These are phyloP conservation scores for Campylorhamphus procurvoides DNA, from an alignment of 2,113 vertebrate genomes.

Conservation along the genomic window DNA sequence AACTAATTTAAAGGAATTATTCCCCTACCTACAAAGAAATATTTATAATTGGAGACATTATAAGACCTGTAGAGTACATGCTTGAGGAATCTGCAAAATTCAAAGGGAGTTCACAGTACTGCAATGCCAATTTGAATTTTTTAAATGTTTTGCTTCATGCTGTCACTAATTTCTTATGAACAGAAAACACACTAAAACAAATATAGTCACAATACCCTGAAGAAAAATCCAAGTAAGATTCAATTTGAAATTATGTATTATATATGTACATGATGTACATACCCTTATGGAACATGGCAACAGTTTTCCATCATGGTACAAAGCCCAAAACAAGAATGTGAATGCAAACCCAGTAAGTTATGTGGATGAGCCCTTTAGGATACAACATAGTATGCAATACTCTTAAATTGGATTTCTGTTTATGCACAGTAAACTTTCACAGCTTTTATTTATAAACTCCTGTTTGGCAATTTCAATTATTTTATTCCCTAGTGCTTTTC, in stretches of 20 bases:
- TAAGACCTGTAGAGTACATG: not conserved
- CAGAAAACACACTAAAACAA: not conserved
- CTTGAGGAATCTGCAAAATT: not conserved
- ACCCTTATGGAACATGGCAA: not conserved
- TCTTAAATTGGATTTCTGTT: not conserved
- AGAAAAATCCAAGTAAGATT: not conserved
- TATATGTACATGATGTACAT: not conserved
- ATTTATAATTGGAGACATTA: not conserved
- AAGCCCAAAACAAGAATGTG: not conserved
- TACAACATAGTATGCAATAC: not conserved
- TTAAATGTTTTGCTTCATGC: not conserved
- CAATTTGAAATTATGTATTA: not conserved
- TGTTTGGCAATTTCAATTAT: slow-evolving; percentile 1
- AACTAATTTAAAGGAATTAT: not conserved
- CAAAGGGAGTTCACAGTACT: not conserved
- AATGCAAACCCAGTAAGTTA: not conserved
- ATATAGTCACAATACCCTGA: not conserved
- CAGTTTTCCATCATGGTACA: not conserved
- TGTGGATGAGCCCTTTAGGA: not conserved
- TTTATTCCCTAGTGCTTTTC: not conserved
- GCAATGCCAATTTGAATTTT: not conserved
- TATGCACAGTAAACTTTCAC: not conserved
- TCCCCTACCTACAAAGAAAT: not conserved
- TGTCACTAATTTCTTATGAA: not conserved
- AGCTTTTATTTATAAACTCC: slow-evolving; percentile 15